Conservation (phyloP, 2,113 vertebrate genomes). For the Ciconia boyciana region DNA sequence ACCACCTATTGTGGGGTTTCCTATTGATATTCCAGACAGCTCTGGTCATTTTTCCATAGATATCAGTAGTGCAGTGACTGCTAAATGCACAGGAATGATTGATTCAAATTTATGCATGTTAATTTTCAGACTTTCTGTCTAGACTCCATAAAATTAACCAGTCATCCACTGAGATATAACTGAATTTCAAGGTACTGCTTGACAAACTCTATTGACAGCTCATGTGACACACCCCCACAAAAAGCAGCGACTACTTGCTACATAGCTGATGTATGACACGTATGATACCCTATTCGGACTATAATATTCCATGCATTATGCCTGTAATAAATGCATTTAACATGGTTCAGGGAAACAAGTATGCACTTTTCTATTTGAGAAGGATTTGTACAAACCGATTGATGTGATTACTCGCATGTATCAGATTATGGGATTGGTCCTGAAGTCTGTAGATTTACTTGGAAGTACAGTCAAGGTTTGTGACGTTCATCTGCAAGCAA, state of each 20-base stretch:
- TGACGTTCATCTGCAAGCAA: neutral
- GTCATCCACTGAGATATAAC: neutral
- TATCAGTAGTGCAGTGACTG: slow-evolving; percentile 44
- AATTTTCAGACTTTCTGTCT: slow-evolving; percentile 46
- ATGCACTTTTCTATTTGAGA: neutral
- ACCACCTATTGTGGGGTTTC: neutral
- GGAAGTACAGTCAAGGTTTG: neutral
- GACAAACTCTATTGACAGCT: neutral
- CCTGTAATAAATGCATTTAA: neutral
- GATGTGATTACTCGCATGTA: neutral
- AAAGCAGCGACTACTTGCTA: neutral
- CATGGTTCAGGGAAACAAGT: neutral
- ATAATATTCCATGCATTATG: neutral
- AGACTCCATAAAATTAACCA: slow-evolving; percentile 41
- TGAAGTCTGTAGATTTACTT: slow-evolving; percentile 8
- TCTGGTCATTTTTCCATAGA: slow-evolving; percentile 52
- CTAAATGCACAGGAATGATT: slow-evolving; percentile 44
- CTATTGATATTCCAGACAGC: slow-evolving; percentile 49
- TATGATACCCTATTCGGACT: neutral
- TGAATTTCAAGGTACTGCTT: slow-evolving; percentile 36
- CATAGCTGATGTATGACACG: neutral
- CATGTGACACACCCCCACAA: neutral
- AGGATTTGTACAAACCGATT: neutral
- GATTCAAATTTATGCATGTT: slow-evolving; percentile 65
- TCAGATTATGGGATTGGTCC: slow-evolving; percentile 17